Evolutionary conservation across 2,797 vertebrate species (phyloP), one percentile per base, ranked within the genome.

Genomic region (Aplochiton taeniatus): DNA sequence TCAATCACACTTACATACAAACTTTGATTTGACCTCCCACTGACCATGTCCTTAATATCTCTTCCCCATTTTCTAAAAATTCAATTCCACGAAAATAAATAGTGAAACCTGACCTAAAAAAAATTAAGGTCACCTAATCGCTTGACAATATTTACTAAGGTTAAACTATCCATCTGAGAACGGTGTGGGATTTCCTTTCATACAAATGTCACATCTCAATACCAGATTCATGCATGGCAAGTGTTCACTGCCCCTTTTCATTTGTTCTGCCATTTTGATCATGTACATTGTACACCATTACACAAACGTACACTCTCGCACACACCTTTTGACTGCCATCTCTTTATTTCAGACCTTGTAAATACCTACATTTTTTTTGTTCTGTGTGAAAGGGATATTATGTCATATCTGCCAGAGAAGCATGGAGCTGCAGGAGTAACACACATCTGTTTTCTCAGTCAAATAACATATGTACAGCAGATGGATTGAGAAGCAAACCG

Each of bases 271-370:
- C 4, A 19, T 31, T 6, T 31, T 31, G 31, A 3, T 6, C 31
- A 6, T 31, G 31, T 31, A 31, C 31, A 31, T 31, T 45, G 43
- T 52, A 62, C 42, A 9, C 61, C 60, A 18, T 14, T 48, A 16
- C 59, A 10, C 59, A 51, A 47, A n/a, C 60, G 17, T 31, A 16
- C 17, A 19, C 17, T 17, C 51, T n/a, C 18, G 19, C 45, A 61
- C 59, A 31, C 31, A 51, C n/a, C 17, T 3, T 61, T 54, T 6
- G 70, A 56, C 79, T 57, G 59, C 71, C 74, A 77, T 80, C 73
- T 73, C 89, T 93, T 92, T 92, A 92, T 93, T 94, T 89, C 75
- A 90, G 93, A 91, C 82, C 82, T 82, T 98, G 96, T 98, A 98
- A 92, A 97, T 98, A 96, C 80, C 71, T 90, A 89, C 74, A 72